phyloP scores from a whole-genome alignment of 2,113 vertebrate genomes.

The Speoplatyrhinus poulsoni region DNA sequence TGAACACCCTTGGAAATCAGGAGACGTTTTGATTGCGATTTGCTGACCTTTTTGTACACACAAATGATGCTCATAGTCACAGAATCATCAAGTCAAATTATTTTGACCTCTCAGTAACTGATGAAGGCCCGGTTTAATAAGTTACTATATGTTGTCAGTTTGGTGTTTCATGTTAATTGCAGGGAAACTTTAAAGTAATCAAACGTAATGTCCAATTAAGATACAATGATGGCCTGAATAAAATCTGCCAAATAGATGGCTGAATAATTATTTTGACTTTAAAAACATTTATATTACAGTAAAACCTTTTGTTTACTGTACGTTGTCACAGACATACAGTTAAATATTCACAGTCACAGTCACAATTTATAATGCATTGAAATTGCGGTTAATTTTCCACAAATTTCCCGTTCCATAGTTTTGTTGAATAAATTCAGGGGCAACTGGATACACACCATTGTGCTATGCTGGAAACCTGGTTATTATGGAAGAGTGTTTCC shows the following conservation, averaged over 20 bases:
- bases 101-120: neutral
- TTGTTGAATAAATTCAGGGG: neutral
- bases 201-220: neutral
- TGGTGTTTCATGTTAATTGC: neutral
- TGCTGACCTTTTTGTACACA: slow-evolving; percentile 35
- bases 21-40: slow-evolving; percentile 48
- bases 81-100: slow-evolving; percentile 9
- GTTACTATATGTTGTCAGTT: neutral
- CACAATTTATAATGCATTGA: neutral
- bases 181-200: neutral
- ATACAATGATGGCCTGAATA: neutral
- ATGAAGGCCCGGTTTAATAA: neutral
- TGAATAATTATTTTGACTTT: too few relatives aligned
- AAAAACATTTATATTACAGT: too few relatives aligned
- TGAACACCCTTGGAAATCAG: slow-evolving; percentile 48
- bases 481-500: slow-evolving; percentile 50
- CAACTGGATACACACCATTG: neutral
- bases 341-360: neutral
- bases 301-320: too few relatives aligned
- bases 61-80: slow-evolving; percentile 28
- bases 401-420: neutral
- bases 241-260: neutral
- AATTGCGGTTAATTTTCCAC: neutral
- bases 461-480: slow-evolving; percentile 42
- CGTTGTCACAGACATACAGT: too few relatives aligned